These are phyloP conservation scores for Cryptoleucopteryx plumbea DNA, from an alignment of 2,113 vertebrate genomes.

Conservation along the genomic window DNA sequence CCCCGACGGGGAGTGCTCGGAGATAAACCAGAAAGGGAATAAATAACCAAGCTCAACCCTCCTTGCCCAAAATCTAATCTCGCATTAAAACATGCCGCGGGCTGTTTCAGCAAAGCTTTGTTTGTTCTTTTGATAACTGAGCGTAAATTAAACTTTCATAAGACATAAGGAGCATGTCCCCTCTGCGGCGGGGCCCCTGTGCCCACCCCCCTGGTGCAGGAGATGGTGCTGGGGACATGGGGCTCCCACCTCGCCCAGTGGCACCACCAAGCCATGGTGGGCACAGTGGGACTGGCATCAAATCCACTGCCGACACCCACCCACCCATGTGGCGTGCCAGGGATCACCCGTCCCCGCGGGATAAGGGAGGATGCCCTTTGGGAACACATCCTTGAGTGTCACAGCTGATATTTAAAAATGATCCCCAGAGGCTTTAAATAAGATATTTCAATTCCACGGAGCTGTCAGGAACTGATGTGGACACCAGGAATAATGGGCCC, in stretches of 20 bases:
- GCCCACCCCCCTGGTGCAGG: neutral
- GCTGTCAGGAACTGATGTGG: conserved; percentile 71
- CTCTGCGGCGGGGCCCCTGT: neutral
- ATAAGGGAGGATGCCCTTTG: conserved; percentile 29
- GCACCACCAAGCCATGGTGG: neutral
- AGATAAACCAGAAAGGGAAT: conserved; percentile 6
- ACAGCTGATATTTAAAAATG: conserved; percentile 74
- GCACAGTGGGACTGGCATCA: neutral
- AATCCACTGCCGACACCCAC: neutral
- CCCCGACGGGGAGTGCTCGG: neutral
- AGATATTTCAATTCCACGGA: conserved; percentile 75
- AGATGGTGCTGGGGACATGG: neutral
- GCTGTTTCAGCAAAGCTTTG: conserved; percentile 44
- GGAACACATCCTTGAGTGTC: conserved; percentile 73
- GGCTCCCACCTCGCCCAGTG: fast-evolving
- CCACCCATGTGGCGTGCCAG: fast-evolving
- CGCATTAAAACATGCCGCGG: conserved; percentile 17
- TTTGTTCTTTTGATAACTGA: conserved; percentile 56
- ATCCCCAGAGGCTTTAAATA: conserved; percentile 73
- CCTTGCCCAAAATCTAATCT: conserved; percentile 41
- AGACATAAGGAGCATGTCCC: neutral
- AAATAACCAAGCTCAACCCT: conserved; percentile 1
- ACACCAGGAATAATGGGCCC: conserved; percentile 64
- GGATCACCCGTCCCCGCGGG: neutral
- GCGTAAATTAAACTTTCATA: conserved; percentile 62